Percentiles rank a stretch among this genome's conserved stretches.
phyloP scores from a whole-genome alignment of 2,888 invertebrate species.

The Parasteatoda lunata region DNA sequence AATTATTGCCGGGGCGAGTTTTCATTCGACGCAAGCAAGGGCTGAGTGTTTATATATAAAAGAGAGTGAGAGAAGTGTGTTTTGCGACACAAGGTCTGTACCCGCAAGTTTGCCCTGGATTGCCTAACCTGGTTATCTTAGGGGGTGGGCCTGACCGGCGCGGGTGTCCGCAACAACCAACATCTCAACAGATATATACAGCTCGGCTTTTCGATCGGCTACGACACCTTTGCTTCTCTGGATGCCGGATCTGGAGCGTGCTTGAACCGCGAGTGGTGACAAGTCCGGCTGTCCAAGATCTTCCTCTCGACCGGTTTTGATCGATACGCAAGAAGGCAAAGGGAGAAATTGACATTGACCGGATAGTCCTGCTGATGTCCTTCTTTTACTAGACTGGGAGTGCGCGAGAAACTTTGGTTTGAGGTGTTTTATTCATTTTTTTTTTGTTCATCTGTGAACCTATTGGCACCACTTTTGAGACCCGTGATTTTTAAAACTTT shows the following conservation, averaged over 20 bases:
- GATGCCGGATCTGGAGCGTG: slow-evolving; percentile 37
- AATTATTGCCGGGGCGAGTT: slow-evolving; percentile 67
- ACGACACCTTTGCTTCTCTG: slow-evolving; percentile 16
- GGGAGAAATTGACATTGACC: background rate
- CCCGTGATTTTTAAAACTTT: too few species aligned
- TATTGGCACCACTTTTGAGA: too few species aligned
- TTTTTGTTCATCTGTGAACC: too few species aligned
- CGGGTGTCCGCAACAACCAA: slow-evolving; percentile 23
- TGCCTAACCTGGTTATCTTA: slow-evolving; percentile 59
- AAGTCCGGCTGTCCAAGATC: slow-evolving; percentile 34
- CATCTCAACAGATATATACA: slow-evolving; percentile 33
- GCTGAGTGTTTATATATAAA: slow-evolving; percentile 39
- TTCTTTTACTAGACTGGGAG: background rate
- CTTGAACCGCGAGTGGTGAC: slow-evolving; percentile 49
- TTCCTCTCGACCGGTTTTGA: slow-evolving; percentile 4
- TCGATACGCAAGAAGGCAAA: background rate
- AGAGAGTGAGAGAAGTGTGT: slow-evolving; percentile 4
- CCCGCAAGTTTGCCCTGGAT: background rate
- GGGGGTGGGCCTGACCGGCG: slow-evolving; percentile 64
- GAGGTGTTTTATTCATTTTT: too few species aligned
- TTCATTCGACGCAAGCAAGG: slow-evolving; percentile 62
- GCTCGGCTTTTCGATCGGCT: slow-evolving; percentile 29
- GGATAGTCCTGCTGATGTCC: background rate
- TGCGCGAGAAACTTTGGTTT: background rate
- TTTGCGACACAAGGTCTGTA: slow-evolving; percentile 18